These are phyloP conservation scores for Ypsolopha scabrella DNA, from an alignment of 2,888 invertebrate genomes.

Conservation along the genomic window DNA sequence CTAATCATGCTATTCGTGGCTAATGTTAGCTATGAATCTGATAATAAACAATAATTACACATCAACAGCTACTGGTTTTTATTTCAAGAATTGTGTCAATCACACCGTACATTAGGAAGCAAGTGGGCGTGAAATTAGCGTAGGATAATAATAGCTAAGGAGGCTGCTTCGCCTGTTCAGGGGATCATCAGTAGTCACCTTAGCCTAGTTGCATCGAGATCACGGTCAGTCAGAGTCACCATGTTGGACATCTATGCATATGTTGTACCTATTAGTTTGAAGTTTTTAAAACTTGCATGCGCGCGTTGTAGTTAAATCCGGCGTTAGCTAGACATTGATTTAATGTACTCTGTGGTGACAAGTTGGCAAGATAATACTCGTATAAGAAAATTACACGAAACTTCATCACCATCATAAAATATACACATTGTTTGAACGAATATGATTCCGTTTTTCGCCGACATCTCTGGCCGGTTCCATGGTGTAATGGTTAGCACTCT, in stretches of 20 bases:
- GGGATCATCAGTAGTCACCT: slow-evolving; percentile 10
- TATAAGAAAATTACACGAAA: no score
- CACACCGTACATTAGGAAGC: slow-evolving; percentile 3
- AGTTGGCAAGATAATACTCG: no score
- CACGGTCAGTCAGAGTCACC: slow-evolving; percentile 34
- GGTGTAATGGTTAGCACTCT: slow-evolving; percentile 85
- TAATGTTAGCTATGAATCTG: no score
- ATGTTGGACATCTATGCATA: neutral
- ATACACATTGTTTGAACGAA: no score
- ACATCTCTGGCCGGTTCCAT: slow-evolving; percentile 68
- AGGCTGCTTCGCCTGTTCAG: neutral
- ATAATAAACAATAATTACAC: no score
- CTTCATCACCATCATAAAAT: no score
- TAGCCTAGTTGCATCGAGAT: slow-evolving; percentile 21
- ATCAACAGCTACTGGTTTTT: neutral
- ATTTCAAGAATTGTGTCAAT: neutral
- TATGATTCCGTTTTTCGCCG: slow-evolving; percentile 7
- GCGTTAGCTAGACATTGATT: no score
- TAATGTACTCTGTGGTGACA: no score
- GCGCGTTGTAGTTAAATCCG: neutral
- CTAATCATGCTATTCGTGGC: no score
- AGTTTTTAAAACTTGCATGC: neutral
- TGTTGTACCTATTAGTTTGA: neutral
- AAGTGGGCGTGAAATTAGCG: slow-evolving; percentile 22
- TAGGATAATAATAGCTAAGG: slow-evolving; percentile 1